Conservation (phyloP, 53 echinoderm and acorn worm species). For the Echinarachnius parma region DNA sequence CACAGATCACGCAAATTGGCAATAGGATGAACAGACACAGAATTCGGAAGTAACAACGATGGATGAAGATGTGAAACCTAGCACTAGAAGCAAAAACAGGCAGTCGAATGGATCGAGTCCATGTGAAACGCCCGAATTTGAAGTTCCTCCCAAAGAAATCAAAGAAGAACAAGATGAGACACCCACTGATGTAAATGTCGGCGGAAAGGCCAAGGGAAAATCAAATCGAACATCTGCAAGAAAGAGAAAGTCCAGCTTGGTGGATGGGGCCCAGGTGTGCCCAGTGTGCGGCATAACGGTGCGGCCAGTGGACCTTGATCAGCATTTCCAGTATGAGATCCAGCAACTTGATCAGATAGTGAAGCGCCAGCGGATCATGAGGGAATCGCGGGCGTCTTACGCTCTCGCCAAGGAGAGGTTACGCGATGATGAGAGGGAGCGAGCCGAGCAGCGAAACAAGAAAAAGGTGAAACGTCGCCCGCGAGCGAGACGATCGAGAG, state of each 20-base stretch:
- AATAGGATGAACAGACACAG: no score
- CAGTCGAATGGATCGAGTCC: not conserved
- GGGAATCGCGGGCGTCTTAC: slow-evolving; percentile 7
- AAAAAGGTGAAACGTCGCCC: slow-evolving; percentile 21
- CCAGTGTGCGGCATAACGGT: slow-evolving; percentile 85
- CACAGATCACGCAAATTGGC: no score
- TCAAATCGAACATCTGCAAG: slow-evolving; percentile 17
- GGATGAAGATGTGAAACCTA: not conserved
- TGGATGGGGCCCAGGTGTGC: slow-evolving; percentile 51
- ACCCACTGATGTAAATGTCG: not conserved
- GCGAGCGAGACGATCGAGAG: slow-evolving; percentile 18
- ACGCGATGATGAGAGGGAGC: slow-evolving; percentile 33
- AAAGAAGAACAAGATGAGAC: not conserved
- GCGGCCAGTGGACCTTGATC: slow-evolving; percentile 62
- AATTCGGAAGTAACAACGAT: no score
- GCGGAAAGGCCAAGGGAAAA: not conserved
- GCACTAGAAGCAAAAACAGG: not conserved
- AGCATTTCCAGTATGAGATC: slow-evolving; percentile 69
- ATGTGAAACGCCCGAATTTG: not conserved
- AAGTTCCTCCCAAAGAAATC: not conserved
- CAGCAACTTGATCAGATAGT: slow-evolving; percentile 75
- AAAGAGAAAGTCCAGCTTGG: not conserved
- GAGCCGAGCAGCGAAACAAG: slow-evolving; percentile 20
- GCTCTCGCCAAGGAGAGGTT: slow-evolving; percentile 16
- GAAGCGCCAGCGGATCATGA: slow-evolving; percentile 35